Percentiles rank a stretch among this genome's conserved stretches.
These are phyloP conservation scores for Gastrophysa polygoni DNA, from an alignment of 2,888 invertebrate species.

Conservation along the genomic window DNA sequence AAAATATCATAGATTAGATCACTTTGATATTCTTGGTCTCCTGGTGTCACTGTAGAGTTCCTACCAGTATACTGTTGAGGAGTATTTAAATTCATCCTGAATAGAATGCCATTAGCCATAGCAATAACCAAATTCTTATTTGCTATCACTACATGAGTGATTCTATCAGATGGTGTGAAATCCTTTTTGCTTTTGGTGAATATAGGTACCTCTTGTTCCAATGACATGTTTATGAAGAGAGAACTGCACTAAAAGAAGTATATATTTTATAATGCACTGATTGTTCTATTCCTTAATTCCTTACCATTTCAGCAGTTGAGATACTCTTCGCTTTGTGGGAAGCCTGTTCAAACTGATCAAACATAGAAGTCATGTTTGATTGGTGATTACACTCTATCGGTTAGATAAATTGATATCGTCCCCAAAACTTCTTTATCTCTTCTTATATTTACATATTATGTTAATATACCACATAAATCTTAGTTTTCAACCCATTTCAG, in stretches of 20 bases:
- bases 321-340: conserved; percentile 63
- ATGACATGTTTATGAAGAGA: conserved; percentile 64
- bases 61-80: conserved; percentile 80
- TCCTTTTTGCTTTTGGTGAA: conserved; percentile 85
- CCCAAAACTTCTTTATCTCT: too few species aligned
- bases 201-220: conserved; percentile 81
- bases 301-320: conserved; percentile 60
- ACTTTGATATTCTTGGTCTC: too few species aligned
- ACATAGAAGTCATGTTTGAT: conserved; percentile 75
- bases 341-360: conserved; percentile 85
- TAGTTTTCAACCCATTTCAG: too few species aligned
- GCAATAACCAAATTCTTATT: conserved; percentile 84
- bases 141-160: conserved; percentile 80
- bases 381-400: too few species aligned
- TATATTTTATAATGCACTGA: conserved; percentile 11
- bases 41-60: too few species aligned
- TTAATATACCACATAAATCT: too few species aligned
- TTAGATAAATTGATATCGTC: too few species aligned
- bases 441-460: too few species aligned
- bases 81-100: conserved; percentile 80
- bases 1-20: not conserved
- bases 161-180: conserved; percentile 77
- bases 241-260: conserved; percentile 54
- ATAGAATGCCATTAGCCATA: conserved; percentile 80
- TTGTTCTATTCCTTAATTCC: not conserved